These are phyloP conservation scores for Bimastos eiseni DNA, from an alignment of 2,888 invertebrate genomes.

Conservation along the genomic window DNA sequence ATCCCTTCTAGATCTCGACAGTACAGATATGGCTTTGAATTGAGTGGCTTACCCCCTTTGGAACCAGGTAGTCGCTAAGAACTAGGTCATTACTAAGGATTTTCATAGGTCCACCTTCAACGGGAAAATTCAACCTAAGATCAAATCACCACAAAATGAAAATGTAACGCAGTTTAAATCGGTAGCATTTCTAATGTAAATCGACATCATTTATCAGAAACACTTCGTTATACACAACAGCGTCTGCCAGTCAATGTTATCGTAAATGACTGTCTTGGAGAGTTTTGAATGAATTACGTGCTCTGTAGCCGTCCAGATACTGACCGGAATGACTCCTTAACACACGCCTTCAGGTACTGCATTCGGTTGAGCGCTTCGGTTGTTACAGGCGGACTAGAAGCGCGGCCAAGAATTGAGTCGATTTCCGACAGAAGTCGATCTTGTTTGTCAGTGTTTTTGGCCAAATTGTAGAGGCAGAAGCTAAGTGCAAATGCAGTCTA, in stretches of 20 bases:
- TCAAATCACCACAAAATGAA: not conserved
- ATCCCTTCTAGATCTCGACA: too few species aligned
- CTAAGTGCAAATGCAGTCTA: conserved; percentile 51
- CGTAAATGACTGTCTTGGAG: not conserved
- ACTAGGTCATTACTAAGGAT: conserved; percentile 46
- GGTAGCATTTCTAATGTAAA: not conserved
- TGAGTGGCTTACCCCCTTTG: conserved; percentile 38
- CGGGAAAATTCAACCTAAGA: conserved; percentile 48
- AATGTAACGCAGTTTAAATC: too few species aligned
- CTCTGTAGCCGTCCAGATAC: not conserved
- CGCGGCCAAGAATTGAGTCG: conserved; percentile 18
- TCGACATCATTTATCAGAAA: not conserved
- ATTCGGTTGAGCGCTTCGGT: conserved; percentile 39
- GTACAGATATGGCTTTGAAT: not conserved
- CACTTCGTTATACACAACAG: too few species aligned
- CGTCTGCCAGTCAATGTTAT: too few species aligned
- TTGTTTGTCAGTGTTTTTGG: conserved; percentile 47
- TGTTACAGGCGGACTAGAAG: not conserved
- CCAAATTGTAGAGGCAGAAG: conserved; percentile 49
- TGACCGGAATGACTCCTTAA: conserved; percentile 52
- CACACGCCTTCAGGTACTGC: conserved; percentile 50
- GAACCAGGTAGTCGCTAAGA: conserved; percentile 49
- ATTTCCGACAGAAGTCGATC: conserved; percentile 47
- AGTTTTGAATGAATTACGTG: not conserved
- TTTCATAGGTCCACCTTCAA: conserved; percentile 50